Evolutionary conservation across 2,113 vertebrate genomes (phyloP).

Genomic region (Diadophis punctatus): DNA sequence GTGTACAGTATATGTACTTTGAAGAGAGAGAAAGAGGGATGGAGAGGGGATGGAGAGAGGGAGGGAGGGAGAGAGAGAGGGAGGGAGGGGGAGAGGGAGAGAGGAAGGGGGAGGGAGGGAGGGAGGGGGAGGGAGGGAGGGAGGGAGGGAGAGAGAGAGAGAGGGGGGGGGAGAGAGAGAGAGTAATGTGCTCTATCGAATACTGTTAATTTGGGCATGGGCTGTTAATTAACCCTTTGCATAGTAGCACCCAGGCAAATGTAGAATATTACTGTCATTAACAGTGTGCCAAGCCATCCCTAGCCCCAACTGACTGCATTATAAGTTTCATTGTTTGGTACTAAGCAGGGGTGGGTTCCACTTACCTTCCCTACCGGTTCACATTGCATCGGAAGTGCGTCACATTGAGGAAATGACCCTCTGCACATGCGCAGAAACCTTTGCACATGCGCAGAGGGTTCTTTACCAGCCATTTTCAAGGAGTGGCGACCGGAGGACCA

Average conservation of each 20-base stretch:
- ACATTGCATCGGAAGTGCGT: no score
- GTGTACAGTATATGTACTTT: neutral
- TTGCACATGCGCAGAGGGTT: no score
- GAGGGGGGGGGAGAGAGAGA: neutral
- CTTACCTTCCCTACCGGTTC: no score
- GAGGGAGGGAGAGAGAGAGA: fast-evolving
- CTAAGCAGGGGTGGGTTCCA: no score
- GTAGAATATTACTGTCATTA: neutral
- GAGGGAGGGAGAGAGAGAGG: no score
- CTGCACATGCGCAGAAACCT: no score
- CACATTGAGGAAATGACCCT: no score
- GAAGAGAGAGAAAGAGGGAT: neutral
- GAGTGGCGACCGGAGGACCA: no score
- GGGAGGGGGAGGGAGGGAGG: neutral
- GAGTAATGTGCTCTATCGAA: neutral
- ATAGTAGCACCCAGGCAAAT: neutral
- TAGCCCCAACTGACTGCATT: neutral
- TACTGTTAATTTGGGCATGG: slow-evolving; percentile 5
- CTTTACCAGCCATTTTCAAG: no score
- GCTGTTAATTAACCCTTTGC: slow-evolving; percentile 15
- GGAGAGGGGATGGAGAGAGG: no score
- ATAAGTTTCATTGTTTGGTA: neutral
- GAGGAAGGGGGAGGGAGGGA: neutral
- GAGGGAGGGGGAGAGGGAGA: no score
- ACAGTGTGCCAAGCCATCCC: neutral